phyloP scores from a whole-genome alignment of 1,140 invertebrate genomes.

The Drosophila novamexicana region DNA sequence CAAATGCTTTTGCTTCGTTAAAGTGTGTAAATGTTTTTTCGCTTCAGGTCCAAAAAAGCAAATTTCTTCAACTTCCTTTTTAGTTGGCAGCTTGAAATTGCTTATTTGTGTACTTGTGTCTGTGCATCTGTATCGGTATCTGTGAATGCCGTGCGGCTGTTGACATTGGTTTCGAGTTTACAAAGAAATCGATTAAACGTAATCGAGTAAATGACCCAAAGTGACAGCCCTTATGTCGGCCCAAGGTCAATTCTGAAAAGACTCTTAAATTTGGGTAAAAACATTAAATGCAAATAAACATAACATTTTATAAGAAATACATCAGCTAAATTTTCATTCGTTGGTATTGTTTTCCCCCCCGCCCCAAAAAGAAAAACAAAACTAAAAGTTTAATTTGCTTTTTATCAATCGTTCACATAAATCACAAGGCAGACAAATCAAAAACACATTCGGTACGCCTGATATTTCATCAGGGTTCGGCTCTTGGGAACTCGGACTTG shows the following conservation, averaged over 20 bases:
- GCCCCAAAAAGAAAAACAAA: slow-evolving; percentile 19
- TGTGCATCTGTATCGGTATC: slow-evolving; percentile 16
- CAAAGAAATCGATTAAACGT: slow-evolving; percentile 58
- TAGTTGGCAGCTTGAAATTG: slow-evolving; percentile 45
- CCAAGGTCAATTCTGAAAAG: slow-evolving; percentile 43
- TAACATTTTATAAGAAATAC: slow-evolving; percentile 22
- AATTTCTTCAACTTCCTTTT: slow-evolving; percentile 41
- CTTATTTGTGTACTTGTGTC: slow-evolving; percentile 27
- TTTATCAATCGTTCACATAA: slow-evolving; percentile 53
- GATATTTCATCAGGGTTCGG: background rate
- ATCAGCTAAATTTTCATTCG: slow-evolving; percentile 7
- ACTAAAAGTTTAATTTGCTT: slow-evolving; percentile 27
- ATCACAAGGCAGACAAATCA: slow-evolving; percentile 58
- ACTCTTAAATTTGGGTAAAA: slow-evolving; percentile 14
- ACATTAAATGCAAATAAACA: slow-evolving; percentile 36
- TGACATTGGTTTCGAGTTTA: slow-evolving; percentile 58
- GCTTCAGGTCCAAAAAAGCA: slow-evolving; percentile 39
- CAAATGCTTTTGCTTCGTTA: slow-evolving; percentile 46
- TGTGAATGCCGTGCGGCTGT: slow-evolving; percentile 36
- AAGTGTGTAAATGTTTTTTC: slow-evolving; percentile 56
- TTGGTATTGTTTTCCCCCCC: background rate
- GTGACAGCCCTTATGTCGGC: slow-evolving; percentile 11
- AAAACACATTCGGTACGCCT: slow-evolving; percentile 34
- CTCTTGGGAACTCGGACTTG: background rate
- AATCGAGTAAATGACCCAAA: slow-evolving; percentile 52